Conservation (phyloP, 1,140 invertebrate species). For the Himalopsyche phryganea region DNA sequence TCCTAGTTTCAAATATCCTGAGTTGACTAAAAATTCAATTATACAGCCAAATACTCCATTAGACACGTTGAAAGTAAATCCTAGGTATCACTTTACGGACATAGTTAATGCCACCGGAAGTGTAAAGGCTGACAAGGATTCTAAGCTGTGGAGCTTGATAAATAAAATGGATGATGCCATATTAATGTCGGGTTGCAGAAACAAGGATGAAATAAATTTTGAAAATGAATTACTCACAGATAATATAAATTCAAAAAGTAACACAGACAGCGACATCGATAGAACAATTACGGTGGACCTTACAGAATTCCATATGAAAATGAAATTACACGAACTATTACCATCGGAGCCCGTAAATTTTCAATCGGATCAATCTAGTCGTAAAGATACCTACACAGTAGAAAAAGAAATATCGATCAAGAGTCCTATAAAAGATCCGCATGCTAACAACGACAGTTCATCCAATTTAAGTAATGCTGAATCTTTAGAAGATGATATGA, state of each 20-base stretch:
- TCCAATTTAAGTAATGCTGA: slow-evolving; percentile 28
- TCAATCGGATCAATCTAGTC: neutral
- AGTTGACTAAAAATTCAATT: neutral
- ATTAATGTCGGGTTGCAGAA: slow-evolving; percentile 10
- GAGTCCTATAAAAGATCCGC: neutral
- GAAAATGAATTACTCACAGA: neutral
- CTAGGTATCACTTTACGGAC: too few species aligned
- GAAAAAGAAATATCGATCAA: slow-evolving; percentile 3
- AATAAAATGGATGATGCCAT: slow-evolving; percentile 29
- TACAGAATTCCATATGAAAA: slow-evolving; percentile 24
- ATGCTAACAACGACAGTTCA: slow-evolving; percentile 9
- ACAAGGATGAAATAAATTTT: slow-evolving; percentile 12
- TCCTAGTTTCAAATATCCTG: neutral
- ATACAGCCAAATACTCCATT: too few species aligned
- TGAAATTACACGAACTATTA: slow-evolving; percentile 12
- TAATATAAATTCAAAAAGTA: neutral
- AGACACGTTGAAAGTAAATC: too few species aligned
- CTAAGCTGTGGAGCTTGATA: slow-evolving; percentile 29
- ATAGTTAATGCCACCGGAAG: too few species aligned
- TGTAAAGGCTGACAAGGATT: neutral
- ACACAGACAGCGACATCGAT: slow-evolving; percentile 18
- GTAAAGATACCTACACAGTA: slow-evolving; percentile 14
- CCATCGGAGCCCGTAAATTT: neutral
- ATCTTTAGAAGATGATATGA: slow-evolving; percentile 29
- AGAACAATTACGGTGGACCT: slow-evolving; percentile 21